Evolutionary conservation across 1,140 invertebrate species (phyloP), one percentile per base, ranked within the genome.

Genomic region (Vanessa atalanta): DNA sequence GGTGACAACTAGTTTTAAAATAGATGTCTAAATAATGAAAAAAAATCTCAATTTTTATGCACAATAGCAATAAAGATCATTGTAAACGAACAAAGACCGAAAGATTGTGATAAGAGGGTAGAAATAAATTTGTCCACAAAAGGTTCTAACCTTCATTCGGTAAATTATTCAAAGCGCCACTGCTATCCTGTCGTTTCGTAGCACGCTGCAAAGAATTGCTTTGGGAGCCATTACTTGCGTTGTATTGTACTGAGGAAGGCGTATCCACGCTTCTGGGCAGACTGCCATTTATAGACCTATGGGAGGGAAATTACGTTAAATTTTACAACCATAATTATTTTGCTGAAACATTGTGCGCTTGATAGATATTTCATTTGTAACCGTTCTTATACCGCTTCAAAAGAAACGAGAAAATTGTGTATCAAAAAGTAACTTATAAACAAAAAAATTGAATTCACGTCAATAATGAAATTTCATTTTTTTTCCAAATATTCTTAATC

Each of bases 121-220:
- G 55, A 60, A 60, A 60, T 60, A 31, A 60, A 26, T 60, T 60
- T 26, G 23, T 60, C 55, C 55, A 60, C 55, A 60, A 60, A 60
- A 60, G 20, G 55, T 31, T 12, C 60, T 76, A 43, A 78, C 77
- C 74, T 72, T 81, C 76, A 63, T 57, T 76, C 50, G 88, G 87
- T 63, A 93, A 77, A 77, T 87, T 93, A 80, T 92, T 93, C 73
- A 93, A 80, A 12, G 88, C 88, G 55, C 81, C 85, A 88, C 94
- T 85, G 88, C 94, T 87, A 87, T 94, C 87, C 87, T 93, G 83
- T 76, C 92, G 75, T 72, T 94, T 94, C 64, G 93, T 85, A 70
- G 93, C 93, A 76, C 94, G 94, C 70, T 94, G 93, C 71, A 94
- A 88, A 67, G 94, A 95, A 83, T 95, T 95, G 83, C 94, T 95